Evolutionary conservation across 1,140 invertebrate species (phyloP).

Genomic region (Trichonephila inaurata): DNA sequence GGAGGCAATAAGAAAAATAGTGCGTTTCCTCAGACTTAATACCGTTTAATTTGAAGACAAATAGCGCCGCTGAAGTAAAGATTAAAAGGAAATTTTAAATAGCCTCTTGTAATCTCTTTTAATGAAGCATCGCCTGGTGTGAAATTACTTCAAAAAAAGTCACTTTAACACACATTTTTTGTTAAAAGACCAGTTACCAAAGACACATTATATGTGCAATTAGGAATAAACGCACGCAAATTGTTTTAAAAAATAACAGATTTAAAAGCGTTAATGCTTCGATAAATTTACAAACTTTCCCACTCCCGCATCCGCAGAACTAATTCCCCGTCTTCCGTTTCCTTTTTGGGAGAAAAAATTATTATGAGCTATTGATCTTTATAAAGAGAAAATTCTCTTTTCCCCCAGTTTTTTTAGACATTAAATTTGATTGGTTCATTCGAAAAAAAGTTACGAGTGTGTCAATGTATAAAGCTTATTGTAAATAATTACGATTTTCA

Average conservation of each 20-base stretch:
- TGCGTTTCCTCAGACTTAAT: background rate
- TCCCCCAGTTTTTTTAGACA: background rate
- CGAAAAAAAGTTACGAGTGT: background rate
- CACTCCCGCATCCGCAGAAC: background rate
- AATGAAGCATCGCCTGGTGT: slow-evolving; percentile 31
- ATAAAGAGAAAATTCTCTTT: background rate
- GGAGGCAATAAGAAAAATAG: background rate
- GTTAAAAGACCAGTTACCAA: background rate
- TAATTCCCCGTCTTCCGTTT: too few species aligned
- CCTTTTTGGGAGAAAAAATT: background rate
- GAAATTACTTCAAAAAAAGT: slow-evolving; percentile 9
- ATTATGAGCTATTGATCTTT: background rate
- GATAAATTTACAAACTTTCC: background rate
- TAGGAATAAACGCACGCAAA: background rate
- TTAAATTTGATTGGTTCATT: background rate
- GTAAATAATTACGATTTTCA: background rate
- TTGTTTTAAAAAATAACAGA: background rate
- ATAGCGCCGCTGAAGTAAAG: background rate
- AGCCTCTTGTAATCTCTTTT: slow-evolving; percentile 22
- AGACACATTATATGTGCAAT: background rate
- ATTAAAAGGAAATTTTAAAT: slow-evolving; percentile 21
- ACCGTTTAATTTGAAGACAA: slow-evolving; percentile 26
- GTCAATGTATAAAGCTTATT: background rate
- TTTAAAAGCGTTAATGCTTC: background rate
- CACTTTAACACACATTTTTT: background rate